Conservation (phyloP, 2,888 invertebrate species). For the Diarsia brunnea region DNA sequence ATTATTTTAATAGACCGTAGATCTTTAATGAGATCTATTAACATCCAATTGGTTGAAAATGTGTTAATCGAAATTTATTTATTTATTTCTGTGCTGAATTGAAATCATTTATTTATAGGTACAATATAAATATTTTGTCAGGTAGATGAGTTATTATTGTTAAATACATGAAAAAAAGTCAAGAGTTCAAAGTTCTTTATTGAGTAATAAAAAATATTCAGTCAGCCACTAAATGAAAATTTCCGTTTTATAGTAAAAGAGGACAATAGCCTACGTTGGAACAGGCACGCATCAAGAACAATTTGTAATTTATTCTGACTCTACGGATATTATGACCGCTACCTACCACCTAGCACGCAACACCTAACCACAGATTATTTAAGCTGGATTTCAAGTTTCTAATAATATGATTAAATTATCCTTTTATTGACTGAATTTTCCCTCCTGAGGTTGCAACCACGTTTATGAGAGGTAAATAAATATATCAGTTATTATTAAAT, state of each 20-base stretch:
- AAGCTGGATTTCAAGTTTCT: neutral
- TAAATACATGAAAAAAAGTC: neutral
- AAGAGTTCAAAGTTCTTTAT: constrained; percentile 5
- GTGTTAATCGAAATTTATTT: neutral
- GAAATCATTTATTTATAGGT: neutral
- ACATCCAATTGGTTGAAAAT: constrained; percentile 6
- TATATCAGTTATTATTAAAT: neutral
- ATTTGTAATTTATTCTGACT: constrained; percentile 49
- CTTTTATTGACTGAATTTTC: constrained; percentile 33
- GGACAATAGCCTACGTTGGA: constrained; percentile 53
- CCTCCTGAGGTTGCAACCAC: constrained; percentile 4
- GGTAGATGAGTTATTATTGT: neutral
- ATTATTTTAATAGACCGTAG: constrained; percentile 16
- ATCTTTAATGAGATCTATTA: constrained; percentile 23
- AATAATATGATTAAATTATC: constrained; percentile 11
- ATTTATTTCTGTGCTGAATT: constrained; percentile 6
- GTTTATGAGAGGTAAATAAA: constrained; percentile 4
- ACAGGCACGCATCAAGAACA: constrained; percentile 34
- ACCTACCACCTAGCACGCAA: constrained; percentile 33
- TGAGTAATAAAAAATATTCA: constrained; percentile 13
- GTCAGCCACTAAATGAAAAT: constrained; percentile 35
- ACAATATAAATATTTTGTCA: neutral
- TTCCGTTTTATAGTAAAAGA: constrained; percentile 43
- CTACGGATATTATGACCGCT: constrained; percentile 25
- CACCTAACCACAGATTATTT: constrained; percentile 16